A percentile compares a stretch with the other conserved stretches of the same genome.
Evolutionary conservation across 2,888 invertebrate species (phyloP).

Genomic region (Hedya salicella): DNA sequence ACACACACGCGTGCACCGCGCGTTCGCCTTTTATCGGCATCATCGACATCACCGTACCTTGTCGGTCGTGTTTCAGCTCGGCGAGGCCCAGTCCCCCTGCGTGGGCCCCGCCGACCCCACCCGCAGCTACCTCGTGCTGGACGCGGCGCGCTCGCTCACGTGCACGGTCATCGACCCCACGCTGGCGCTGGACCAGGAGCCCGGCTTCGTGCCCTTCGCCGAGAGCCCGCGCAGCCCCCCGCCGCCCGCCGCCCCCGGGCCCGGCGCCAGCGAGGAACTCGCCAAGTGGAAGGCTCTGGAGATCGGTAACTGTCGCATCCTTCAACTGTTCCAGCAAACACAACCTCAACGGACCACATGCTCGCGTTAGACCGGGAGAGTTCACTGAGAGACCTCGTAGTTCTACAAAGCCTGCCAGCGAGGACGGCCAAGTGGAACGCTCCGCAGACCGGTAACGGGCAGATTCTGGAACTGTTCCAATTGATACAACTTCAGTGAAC

Average conservation of each 20-base stretch:
- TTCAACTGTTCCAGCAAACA: too few relatives aligned
- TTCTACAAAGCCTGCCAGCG: too few relatives aligned
- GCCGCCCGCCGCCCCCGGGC: constrained; percentile 20
- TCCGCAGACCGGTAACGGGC: too few relatives aligned
- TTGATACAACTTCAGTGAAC: too few relatives aligned
- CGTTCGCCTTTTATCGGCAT: too few relatives aligned
- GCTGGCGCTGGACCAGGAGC: constrained; percentile 57
- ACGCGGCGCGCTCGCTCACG: constrained; percentile 64
- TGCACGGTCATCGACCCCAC: constrained; percentile 66
- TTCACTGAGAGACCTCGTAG: too few relatives aligned
- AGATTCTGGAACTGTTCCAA: too few relatives aligned
- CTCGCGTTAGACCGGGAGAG: too few relatives aligned
- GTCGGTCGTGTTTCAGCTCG: not conserved
- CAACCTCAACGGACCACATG: too few relatives aligned
- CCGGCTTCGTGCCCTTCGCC: constrained; percentile 59
- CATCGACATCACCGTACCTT: too few relatives aligned
- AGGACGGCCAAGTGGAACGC: too few relatives aligned
- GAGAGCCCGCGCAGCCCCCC: constrained; percentile 49
- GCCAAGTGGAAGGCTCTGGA: constrained; percentile 25
- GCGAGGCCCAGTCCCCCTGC: not conserved
- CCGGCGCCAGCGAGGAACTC: constrained; percentile 32
- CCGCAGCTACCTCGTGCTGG: constrained; percentile 68
- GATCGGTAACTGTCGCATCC: constrained; percentile 8
- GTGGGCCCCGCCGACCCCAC: constrained; percentile 47
- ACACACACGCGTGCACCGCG: too few relatives aligned